Evolutionary conservation across 2,113 vertebrate species (phyloP).

Genomic region (Channa maculata): DNA sequence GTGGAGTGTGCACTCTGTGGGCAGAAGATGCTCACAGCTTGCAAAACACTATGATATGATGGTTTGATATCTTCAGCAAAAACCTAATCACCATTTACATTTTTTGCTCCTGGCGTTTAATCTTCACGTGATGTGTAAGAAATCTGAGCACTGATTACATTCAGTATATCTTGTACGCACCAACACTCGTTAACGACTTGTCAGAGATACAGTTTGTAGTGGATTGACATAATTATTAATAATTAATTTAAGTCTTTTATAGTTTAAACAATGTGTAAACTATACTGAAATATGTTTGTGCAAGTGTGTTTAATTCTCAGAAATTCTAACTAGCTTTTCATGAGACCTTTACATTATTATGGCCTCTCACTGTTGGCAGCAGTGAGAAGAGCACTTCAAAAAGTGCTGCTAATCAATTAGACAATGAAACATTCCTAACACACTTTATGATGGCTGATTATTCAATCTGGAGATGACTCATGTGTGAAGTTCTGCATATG

Average conservation of each 20-base stretch:
- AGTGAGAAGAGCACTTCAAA: constrained; percentile 26
- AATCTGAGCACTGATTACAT: background rate
- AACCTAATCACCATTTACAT: constrained; percentile 47
- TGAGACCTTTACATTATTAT: constrained; percentile 5
- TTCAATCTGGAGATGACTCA: constrained; percentile 23
- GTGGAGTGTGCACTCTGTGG: constrained; percentile 54
- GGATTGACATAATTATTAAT: too few relatives aligned
- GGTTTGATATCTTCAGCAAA: constrained; percentile 61
- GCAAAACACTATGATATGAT: constrained; percentile 55
- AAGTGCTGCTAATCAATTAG: constrained; percentile 34
- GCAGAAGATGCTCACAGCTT: constrained; percentile 55
- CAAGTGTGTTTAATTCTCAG: constrained; percentile 10
- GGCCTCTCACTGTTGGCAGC: background rate
- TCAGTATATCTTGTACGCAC: background rate
- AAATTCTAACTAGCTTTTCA: background rate
- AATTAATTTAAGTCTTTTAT: background rate
- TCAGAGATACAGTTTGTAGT: too few relatives aligned
- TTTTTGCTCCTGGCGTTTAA: constrained; percentile 35
- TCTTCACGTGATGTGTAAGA: background rate
- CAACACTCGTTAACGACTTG: too few relatives aligned
- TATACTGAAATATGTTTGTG: background rate
- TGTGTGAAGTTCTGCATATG: constrained; percentile 18
- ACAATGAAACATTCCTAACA: constrained; percentile 24
- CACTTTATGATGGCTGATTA: constrained; percentile 38
- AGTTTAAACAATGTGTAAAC: background rate